These are phyloP conservation scores for Aporophyla lueneburgensis DNA, from an alignment of 2,888 invertebrate genomes.

Conservation along the genomic window DNA sequence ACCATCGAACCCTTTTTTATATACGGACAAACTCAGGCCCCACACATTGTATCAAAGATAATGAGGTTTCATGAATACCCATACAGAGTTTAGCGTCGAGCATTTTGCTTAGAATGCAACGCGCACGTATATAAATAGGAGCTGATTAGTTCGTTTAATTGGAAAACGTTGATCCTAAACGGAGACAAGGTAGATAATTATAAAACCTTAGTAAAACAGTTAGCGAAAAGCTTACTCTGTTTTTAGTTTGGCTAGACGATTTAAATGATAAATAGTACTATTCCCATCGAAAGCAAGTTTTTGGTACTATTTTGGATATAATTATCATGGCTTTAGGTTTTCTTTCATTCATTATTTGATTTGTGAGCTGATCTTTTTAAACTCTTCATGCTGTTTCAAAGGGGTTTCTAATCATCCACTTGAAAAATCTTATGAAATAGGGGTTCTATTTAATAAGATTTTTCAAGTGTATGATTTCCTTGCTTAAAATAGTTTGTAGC, in stretches of 20 bases:
- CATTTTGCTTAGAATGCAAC: conserved; percentile 47
- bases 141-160: conserved; percentile 68
- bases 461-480: neutral
- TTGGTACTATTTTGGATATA: neutral
- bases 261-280: neutral
- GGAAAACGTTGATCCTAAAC: conserved; percentile 58
- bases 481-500: neutral
- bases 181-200: conserved; percentile 57
- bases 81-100: conserved; percentile 46
- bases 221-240: neutral
- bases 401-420: neutral
- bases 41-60: conserved; percentile 35
- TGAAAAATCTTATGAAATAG: too few species aligned
- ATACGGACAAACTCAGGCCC: conserved; percentile 1
- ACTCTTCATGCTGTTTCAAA: neutral
- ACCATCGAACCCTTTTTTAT: neutral
- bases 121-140: conserved; percentile 56
- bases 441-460: too few species aligned
- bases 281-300: neutral
- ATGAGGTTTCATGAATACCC: conserved; percentile 61
- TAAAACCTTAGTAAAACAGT: conserved; percentile 26
- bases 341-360: neutral
- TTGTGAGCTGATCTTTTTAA: neutral
- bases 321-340: neutral
- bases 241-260: neutral